Evolutionary conservation across 2,797 vertebrate species (phyloP).

Genomic region (Ispidina lecontei): DNA sequence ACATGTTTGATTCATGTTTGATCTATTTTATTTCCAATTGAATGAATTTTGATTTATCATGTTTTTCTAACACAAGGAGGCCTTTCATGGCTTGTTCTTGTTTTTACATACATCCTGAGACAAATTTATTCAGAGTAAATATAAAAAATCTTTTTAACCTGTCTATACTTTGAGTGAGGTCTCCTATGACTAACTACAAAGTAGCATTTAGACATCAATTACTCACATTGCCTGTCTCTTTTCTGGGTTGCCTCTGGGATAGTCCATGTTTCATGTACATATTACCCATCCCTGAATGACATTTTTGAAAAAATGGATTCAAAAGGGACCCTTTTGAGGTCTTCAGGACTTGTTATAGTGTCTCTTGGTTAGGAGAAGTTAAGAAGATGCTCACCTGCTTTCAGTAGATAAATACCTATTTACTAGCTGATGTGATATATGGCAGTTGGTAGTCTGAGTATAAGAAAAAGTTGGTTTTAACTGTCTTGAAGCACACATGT

Average conservation of each 20-base stretch:
- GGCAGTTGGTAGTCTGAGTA: neutral
- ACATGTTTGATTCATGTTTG: neutral
- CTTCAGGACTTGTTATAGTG: neutral
- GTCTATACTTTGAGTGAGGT: neutral
- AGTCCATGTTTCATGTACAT: neutral
- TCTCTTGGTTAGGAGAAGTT: neutral
- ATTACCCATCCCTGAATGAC: neutral
- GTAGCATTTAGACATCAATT: neutral
- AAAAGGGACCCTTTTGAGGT: neutral
- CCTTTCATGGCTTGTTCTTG: neutral
- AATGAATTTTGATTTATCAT: neutral
- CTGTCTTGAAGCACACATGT: neutral
- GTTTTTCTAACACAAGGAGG: neutral
- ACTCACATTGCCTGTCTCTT: neutral
- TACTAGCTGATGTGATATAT: neutral
- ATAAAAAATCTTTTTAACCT: neutral
- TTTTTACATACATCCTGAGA: neutral
- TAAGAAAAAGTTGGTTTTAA: neutral
- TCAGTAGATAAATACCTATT: neutral
- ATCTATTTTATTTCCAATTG: neutral
- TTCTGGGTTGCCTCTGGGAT: neutral
- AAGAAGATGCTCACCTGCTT: neutral
- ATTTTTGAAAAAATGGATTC: neutral
- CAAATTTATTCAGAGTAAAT: neutral
- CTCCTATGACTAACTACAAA: neutral